These are phyloP conservation scores for Eremophila alpestris DNA, from an alignment of 2,797 vertebrate species.

Conservation along the genomic window DNA sequence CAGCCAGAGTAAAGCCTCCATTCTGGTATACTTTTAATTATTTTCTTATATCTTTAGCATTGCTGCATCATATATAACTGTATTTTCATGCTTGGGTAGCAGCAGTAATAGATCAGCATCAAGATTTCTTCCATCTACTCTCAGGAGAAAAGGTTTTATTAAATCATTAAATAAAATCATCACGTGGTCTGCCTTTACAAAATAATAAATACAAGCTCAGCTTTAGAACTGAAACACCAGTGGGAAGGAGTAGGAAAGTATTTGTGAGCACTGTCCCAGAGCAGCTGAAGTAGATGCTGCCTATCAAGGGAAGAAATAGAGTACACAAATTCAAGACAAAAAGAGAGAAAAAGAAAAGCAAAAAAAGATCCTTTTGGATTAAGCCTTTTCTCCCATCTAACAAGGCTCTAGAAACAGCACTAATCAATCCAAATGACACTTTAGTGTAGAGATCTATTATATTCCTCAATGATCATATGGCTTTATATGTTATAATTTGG, in stretches of 20 bases:
- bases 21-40: background rate
- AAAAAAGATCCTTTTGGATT: conserved; percentile 14
- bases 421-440: conserved; percentile 71
- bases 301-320: background rate
- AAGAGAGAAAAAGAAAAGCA: background rate
- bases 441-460: conserved; percentile 62
- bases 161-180: conserved; percentile 48
- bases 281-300: background rate
- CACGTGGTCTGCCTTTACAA: background rate
- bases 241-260: background rate
- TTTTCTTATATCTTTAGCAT: background rate
- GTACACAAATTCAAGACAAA: background rate
- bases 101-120: conserved; percentile 15
- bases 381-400: conserved; percentile 55
- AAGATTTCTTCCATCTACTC: conserved; percentile 16
- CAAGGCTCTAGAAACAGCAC: conserved; percentile 56
- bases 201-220: background rate
- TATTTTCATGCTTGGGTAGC: conserved; percentile 33
- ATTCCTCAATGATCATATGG: conserved; percentile 65
- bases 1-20: background rate
- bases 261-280: background rate
- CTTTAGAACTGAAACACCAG: conserved; percentile 8
- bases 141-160: conserved; percentile 37
- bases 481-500: conserved; percentile 69
- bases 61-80: background rate